These are phyloP conservation scores for Alces alces DNA, from an alignment of 2,113 vertebrate genomes.

Conservation along the genomic window DNA sequence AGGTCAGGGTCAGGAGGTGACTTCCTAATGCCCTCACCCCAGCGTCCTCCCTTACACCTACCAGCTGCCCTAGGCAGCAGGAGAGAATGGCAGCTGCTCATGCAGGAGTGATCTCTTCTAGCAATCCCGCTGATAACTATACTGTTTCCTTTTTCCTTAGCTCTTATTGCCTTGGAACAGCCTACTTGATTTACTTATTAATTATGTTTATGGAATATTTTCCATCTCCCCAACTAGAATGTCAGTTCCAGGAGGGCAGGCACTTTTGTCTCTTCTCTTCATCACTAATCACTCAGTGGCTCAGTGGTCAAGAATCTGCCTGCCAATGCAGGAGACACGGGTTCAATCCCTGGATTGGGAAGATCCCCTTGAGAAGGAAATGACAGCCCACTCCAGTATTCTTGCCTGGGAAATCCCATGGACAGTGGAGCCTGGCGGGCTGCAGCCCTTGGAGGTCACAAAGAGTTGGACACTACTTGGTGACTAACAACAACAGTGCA, in stretches of 20 bases:
- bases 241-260: background rate
- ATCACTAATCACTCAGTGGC: background rate
- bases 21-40: background rate
- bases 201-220: background rate
- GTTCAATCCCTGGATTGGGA: background rate
- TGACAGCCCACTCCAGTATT: background rate
- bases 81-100: background rate
- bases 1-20: background rate
- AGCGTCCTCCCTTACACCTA: background rate
- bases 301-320: background rate
- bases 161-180: background rate
- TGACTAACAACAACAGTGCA: background rate
- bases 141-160: background rate
- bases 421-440: background rate
- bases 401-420: background rate
- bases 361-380: background rate
- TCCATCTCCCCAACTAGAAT: background rate
- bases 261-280: background rate
- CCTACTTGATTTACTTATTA: background rate
- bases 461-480: background rate
- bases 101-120: background rate
- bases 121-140: background rate
- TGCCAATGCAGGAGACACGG: background rate
- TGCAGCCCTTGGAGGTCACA: background rate
- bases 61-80: fast-evolving